Percentiles rank a stretch among this genome's conserved stretches.
Evolutionary conservation across 2,113 vertebrate genomes (phyloP).

Genomic region (Oncorhynchus kisutch): DNA sequence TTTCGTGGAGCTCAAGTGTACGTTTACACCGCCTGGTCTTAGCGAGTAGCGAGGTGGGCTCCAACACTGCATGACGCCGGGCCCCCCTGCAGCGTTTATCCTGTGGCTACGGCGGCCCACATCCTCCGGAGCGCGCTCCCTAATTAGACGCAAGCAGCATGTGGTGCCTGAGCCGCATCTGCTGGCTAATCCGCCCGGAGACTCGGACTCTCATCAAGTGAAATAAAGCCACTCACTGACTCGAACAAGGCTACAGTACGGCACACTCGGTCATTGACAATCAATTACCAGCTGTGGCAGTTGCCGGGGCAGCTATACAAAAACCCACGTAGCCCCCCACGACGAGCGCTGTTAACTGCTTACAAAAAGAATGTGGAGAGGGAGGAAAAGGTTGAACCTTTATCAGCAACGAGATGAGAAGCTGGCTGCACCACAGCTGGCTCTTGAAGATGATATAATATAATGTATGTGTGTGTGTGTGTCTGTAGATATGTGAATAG

Average conservation of each 20-base stretch:
- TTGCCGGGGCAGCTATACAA: neutral
- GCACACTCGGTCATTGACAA: neutral
- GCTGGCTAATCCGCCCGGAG: slow-evolving; percentile 41
- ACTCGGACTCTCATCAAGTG: slow-evolving; percentile 45
- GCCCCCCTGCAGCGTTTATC: slow-evolving; percentile 60
- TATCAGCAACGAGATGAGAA: slow-evolving; percentile 11
- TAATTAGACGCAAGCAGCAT: slow-evolving; percentile 69
- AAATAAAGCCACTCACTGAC: slow-evolving; percentile 41
- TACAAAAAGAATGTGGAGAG: slow-evolving; percentile 17
- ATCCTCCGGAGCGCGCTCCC: slow-evolving; percentile 31
- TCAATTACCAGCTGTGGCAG: neutral
- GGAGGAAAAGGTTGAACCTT: slow-evolving; percentile 13
- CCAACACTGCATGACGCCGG: slow-evolving; percentile 44
- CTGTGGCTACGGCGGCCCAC: slow-evolving; percentile 33
- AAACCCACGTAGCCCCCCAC: neutral
- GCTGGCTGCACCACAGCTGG: slow-evolving; percentile 21
- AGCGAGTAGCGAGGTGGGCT: slow-evolving; percentile 14
- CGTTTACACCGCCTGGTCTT: slow-evolving; percentile 1
- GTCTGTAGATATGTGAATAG: neutral
- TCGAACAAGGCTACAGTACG: slow-evolving; percentile 10
- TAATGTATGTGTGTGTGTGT: neutral
- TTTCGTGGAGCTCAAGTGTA: slow-evolving; percentile 36
- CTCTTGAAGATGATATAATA: slow-evolving; percentile 27
- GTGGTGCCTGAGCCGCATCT: slow-evolving; percentile 28
- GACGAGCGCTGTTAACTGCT: slow-evolving; percentile 9